These are phyloP conservation scores for Macropus fuliginosus DNA, from an alignment of 2,797 vertebrate genomes.

Conservation along the genomic window DNA sequence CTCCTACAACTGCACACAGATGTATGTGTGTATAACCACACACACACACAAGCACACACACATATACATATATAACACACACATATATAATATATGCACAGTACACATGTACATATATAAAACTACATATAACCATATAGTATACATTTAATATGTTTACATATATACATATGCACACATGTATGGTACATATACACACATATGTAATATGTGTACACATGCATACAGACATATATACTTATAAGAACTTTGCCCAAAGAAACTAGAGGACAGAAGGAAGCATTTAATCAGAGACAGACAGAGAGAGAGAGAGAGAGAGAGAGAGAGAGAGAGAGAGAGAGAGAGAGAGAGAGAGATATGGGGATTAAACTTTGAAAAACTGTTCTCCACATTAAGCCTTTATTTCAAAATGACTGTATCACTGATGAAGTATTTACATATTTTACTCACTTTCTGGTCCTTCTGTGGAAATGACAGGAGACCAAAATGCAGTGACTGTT, in stretches of 20 bases:
- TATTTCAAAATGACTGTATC: background rate
- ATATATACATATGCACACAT: background rate
- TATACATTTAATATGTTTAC: background rate
- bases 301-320: background rate
- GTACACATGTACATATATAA: background rate
- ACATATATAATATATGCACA: too few relatives aligned
- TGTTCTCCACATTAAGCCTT: background rate
- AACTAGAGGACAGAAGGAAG: constrained; percentile 8
- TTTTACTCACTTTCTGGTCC: constrained; percentile 23
- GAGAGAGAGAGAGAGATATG: background rate
- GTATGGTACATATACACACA: background rate
- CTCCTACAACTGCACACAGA: background rate
- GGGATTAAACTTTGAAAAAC: constrained; percentile 37
- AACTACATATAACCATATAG: too few relatives aligned
- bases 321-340: background rate
- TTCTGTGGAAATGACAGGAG: background rate
- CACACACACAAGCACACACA: too few relatives aligned
- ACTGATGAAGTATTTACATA: background rate
- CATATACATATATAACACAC: too few relatives aligned
- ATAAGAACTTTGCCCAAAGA: background rate
- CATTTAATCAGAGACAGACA: background rate
- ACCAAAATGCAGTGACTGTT: background rate
- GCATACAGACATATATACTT: background rate
- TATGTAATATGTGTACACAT: too few relatives aligned
- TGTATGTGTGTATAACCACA: too few relatives aligned